Evolutionary conservation across 2,888 invertebrate genomes (phyloP).

Genomic region (Cremastinae sp.): DNA sequence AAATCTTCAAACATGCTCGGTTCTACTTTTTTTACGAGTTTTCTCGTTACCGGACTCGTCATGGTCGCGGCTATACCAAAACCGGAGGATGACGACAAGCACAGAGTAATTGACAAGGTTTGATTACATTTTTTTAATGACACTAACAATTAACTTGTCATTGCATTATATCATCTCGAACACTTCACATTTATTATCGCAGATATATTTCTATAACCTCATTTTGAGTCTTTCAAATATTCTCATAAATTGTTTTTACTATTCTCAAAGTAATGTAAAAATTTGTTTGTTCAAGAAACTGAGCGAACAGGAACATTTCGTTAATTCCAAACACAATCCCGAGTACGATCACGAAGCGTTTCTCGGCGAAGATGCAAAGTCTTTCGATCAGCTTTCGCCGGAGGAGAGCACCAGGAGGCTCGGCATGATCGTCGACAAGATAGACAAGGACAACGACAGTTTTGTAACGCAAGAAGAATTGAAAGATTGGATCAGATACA

Average conservation of each 20-base stretch:
- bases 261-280: not conserved
- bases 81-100: constrained; percentile 84
- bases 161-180: not conserved
- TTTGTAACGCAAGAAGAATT: constrained; percentile 92
- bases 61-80: constrained; percentile 85
- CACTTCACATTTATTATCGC: too few species aligned
- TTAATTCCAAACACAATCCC: constrained; percentile 90
- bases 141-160: not conserved
- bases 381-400: constrained; percentile 95
- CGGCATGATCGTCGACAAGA: constrained; percentile 94
- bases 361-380: constrained; percentile 95
- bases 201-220: too few species aligned
- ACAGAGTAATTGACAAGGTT: constrained; percentile 83
- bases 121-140: constrained; percentile 19
- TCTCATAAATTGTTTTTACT: not conserved
- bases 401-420: constrained; percentile 96
- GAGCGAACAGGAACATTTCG: constrained; percentile 90
- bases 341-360: constrained; percentile 99
- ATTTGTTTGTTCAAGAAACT: constrained; percentile 82
- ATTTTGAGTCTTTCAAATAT: not conserved
- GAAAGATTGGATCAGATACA: constrained; percentile 97
- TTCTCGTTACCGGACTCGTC: constrained; percentile 54
- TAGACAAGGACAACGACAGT: constrained; percentile 92
- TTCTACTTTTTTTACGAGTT: constrained; percentile 32
- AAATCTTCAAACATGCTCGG: constrained; percentile 36